A percentile compares a stretch with the other conserved stretches of the same genome.
phyloP scores from a whole-genome alignment of 2,888 invertebrate species.

The Drosophila anceps region DNA sequence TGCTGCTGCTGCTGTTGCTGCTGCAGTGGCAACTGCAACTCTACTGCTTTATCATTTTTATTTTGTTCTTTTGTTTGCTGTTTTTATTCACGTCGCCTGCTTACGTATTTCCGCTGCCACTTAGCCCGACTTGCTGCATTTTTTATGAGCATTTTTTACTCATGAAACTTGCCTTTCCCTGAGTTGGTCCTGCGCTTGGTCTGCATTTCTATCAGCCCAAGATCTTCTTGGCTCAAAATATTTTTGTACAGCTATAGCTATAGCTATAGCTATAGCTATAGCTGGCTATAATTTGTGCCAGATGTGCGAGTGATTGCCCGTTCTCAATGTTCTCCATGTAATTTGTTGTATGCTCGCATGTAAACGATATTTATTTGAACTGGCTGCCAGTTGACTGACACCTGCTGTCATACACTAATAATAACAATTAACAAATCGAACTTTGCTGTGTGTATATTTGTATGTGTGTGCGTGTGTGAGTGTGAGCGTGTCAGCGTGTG shows the following conservation, averaged over 20 bases:
- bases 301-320: conserved; percentile 43
- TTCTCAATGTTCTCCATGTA: conserved; percentile 17
- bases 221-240: conserved; percentile 29
- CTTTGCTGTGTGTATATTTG: background rate
- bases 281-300: conserved; percentile 8
- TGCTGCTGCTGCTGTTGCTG: conserved; percentile 5
- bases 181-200: background rate
- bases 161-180: background rate
- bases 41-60: conserved; percentile 26
- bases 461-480: background rate
- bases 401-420: conserved; percentile 53
- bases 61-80: conserved; percentile 28
- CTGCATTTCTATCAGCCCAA: conserved; percentile 21
- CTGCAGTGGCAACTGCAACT: conserved; percentile 28
- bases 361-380: conserved; percentile 42
- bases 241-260: background rate
- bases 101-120: conserved; percentile 66
- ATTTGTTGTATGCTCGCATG: conserved; percentile 52
- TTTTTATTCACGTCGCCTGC: conserved; percentile 36
- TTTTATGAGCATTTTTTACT: conserved; percentile 25
- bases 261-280: background rate
- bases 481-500: background rate
- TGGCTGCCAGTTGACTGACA: conserved; percentile 20
- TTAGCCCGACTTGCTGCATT: conserved; percentile 40
- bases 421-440: conserved; percentile 71